These are phyloP conservation scores for Crenichthys baileyi DNA, from an alignment of 2,797 vertebrate species.

Conservation along the genomic window DNA sequence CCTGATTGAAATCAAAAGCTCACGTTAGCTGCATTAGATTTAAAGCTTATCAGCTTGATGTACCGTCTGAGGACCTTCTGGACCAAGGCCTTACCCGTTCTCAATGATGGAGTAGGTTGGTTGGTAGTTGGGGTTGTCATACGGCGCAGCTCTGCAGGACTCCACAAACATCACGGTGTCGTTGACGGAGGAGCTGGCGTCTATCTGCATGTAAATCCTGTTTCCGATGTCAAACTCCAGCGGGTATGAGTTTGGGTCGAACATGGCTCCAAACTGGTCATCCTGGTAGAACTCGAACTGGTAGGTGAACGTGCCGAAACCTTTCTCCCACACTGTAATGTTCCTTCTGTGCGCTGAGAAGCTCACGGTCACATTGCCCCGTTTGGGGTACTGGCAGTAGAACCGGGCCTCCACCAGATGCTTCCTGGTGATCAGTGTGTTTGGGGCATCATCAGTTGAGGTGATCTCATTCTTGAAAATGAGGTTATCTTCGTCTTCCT, in stretches of 20 bases:
- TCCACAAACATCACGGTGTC: slow-evolving; percentile 76
- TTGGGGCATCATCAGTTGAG: background rate
- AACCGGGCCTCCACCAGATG: slow-evolving; percentile 66
- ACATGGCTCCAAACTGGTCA: slow-evolving; percentile 18
- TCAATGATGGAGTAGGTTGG: slow-evolving; percentile 72
- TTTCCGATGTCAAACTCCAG: slow-evolving; percentile 57
- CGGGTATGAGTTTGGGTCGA: slow-evolving; percentile 59
- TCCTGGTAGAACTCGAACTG: background rate
- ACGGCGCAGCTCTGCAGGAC: slow-evolving; percentile 74
- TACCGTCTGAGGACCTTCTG: background rate
- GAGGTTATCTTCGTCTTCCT: slow-evolving; percentile 69
- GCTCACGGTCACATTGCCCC: slow-evolving; percentile 50
- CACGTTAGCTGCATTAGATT: background rate
- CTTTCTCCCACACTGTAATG: slow-evolving; percentile 62
- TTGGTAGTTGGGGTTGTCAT: slow-evolving; percentile 66
- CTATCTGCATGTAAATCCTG: slow-evolving; percentile 74
- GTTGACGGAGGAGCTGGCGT: slow-evolving; percentile 60
- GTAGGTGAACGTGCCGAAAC: slow-evolving; percentile 50
- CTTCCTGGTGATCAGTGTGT: slow-evolving; percentile 65
- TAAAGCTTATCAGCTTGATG: background rate
- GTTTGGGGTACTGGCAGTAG: slow-evolving; percentile 73
- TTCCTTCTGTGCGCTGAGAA: background rate
- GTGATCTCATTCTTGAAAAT: slow-evolving; percentile 75
- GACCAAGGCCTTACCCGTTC: slow-evolving; percentile 60
- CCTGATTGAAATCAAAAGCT: slow-evolving; percentile 26